Conservation (phyloP, 2,888 invertebrate genomes). For the Philopedon plagiatum region DNA sequence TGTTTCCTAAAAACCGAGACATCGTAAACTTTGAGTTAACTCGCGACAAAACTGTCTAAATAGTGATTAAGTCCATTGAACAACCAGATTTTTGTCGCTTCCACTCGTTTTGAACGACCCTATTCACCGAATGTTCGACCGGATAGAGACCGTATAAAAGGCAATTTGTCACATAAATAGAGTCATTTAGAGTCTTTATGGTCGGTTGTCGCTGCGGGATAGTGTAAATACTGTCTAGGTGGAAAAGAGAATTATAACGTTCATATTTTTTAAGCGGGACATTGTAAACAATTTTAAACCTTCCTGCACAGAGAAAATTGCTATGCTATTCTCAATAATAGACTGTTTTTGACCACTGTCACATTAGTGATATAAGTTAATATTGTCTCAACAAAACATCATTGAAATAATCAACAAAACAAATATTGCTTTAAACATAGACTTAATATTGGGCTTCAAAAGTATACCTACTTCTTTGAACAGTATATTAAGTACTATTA, state of each 20-base stretch:
- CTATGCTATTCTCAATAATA: no score
- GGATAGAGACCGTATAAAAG: conserved; percentile 18
- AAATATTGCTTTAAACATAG: no score
- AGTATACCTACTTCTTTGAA: no score
- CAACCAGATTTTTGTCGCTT: conserved; percentile 23
- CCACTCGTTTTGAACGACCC: conserved; percentile 12
- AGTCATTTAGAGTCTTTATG: conserved; percentile 19
- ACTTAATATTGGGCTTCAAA: no score
- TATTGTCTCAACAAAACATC: no score
- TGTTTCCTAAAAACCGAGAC: not conserved
- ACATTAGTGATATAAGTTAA: no score
- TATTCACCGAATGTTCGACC: conserved; percentile 12
- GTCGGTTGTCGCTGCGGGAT: conserved; percentile 11
- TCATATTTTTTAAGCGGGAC: not conserved
- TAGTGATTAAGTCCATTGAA: conserved; percentile 1
- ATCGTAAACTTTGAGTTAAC: not conserved
- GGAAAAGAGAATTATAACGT: conserved; percentile 3
- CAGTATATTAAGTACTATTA: no score
- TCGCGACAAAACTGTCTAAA: conserved; percentile 6
- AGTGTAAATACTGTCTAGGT: conserved; percentile 10
- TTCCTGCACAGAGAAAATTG: no score
- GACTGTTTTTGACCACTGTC: no score
- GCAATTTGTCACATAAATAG: conserved; percentile 20
- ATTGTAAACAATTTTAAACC: not conserved
- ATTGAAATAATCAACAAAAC: no score